Evolutionary conservation across 2,113 vertebrate genomes (phyloP).

Genomic region (Cyphomyrus discorhynchus): DNA sequence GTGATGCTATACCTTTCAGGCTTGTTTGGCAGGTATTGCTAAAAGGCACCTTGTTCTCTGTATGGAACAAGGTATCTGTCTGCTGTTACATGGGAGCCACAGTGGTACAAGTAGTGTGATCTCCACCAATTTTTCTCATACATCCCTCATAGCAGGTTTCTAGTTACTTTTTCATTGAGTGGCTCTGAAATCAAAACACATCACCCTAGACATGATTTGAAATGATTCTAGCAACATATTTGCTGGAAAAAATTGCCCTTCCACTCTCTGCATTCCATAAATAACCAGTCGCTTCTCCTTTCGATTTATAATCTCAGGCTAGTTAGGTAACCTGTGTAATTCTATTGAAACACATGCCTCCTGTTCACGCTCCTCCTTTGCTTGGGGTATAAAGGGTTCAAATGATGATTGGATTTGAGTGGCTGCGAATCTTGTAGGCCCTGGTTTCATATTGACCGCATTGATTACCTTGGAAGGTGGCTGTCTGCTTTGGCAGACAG

Average conservation of each 20-base stretch:
- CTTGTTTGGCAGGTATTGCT: neutral
- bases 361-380: neutral
- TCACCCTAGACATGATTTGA: neutral
- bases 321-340: neutral
- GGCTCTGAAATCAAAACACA: neutral
- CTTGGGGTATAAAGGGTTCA: neutral
- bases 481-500: neutral
- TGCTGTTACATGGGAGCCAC: neutral
- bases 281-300: neutral
- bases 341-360: neutral
- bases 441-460: neutral
- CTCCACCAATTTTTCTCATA: neutral
- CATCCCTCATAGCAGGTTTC: neutral
- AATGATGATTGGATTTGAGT: neutral
- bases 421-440: neutral
- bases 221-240: neutral
- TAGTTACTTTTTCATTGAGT: neutral
- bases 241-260: slow-evolving; percentile 3
- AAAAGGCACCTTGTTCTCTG: neutral
- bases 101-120: neutral
- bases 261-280: neutral
- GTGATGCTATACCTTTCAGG: neutral
- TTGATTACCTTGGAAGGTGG: neutral
- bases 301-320: neutral
- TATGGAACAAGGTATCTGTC: neutral